Percentiles rank a stretch among this genome's conserved stretches.
Conservation (phyloP, 2,113 vertebrate genomes). For the Python bivittatus region DNA sequence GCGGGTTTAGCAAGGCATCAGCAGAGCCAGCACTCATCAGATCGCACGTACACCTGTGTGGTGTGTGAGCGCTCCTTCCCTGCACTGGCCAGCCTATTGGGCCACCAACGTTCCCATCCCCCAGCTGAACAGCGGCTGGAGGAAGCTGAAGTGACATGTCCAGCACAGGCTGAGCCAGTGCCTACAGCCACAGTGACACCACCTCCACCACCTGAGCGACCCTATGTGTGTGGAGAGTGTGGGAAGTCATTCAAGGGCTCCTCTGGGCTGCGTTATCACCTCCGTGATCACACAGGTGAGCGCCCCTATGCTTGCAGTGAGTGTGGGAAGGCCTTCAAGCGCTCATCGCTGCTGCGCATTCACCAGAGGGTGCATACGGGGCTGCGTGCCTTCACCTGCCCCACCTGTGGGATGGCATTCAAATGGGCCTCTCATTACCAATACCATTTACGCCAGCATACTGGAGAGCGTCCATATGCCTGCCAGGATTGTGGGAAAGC, state of each 20-base stretch:
- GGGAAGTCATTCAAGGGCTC: slow-evolving; percentile 92
- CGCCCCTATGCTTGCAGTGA: slow-evolving; percentile 90
- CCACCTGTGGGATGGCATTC: slow-evolving; percentile 88
- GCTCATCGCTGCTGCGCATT: slow-evolving; percentile 86
- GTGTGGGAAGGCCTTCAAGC: slow-evolving; percentile 92
- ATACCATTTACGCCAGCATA: slow-evolving; percentile 90
- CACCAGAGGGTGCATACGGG: slow-evolving; percentile 92
- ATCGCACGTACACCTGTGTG: slow-evolving; percentile 81
- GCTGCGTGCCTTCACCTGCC: slow-evolving; percentile 88
- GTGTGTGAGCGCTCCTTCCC: slow-evolving; percentile 83
- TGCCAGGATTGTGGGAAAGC: slow-evolving; percentile 91
- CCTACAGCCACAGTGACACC: background rate
- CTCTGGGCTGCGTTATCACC: slow-evolving; percentile 88
- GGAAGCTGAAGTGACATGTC: slow-evolving; percentile 65
- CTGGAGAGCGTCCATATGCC: slow-evolving; percentile 86
- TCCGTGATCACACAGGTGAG: slow-evolving; percentile 91
- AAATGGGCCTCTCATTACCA: slow-evolving; percentile 95
- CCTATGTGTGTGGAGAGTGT: slow-evolving; percentile 88
- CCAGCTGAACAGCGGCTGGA: slow-evolving; percentile 84
- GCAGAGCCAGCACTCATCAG: slow-evolving; percentile 70
- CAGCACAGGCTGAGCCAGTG: background rate
- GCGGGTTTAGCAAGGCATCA: slow-evolving; percentile 81
- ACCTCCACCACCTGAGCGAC: slow-evolving; percentile 71
- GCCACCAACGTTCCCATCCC: slow-evolving; percentile 85
- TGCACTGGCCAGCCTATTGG: slow-evolving; percentile 80